Percentiles rank a stretch among this genome's conserved stretches.
These are phyloP conservation scores for Hozukius guyotensis DNA, from an alignment of 2,797 vertebrate species.

Conservation along the genomic window DNA sequence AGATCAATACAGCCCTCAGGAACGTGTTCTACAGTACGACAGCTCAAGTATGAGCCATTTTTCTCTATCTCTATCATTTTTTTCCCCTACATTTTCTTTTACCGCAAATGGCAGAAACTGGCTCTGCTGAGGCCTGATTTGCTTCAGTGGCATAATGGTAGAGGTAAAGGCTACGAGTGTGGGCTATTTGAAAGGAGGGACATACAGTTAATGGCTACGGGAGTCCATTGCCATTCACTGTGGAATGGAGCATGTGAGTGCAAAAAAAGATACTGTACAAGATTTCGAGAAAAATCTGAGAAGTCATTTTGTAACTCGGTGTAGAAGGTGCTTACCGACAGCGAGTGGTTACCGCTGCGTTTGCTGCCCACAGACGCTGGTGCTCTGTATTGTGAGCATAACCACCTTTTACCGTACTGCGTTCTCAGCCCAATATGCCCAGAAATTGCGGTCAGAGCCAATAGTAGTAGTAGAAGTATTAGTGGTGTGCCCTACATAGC, in stretches of 20 bases:
- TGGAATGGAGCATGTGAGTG: neutral
- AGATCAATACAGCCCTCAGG: constrained; percentile 50
- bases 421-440: neutral
- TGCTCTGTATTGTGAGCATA: neutral
- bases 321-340: neutral
- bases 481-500: neutral
- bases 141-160: constrained; percentile 3
- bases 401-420: neutral
- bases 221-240: neutral
- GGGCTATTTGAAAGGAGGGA: neutral
- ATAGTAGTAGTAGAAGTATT: too few species aligned
- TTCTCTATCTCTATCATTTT: neutral
- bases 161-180: neutral
- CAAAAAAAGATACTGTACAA: neutral
- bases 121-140: constrained; percentile 10
- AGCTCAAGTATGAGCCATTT: constrained; percentile 41
- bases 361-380: neutral
- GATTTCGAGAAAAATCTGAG: neutral
- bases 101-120: neutral
- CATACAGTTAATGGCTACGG: neutral
- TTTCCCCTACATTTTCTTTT: neutral
- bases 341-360: neutral
- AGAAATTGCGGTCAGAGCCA: too few species aligned
- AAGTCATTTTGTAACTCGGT: neutral
- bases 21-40: constrained; percentile 23